Evolutionary conservation across 2,797 vertebrate species (phyloP), one percentile per base, ranked within the genome.

Genomic region (Graptemys geographica): DNA sequence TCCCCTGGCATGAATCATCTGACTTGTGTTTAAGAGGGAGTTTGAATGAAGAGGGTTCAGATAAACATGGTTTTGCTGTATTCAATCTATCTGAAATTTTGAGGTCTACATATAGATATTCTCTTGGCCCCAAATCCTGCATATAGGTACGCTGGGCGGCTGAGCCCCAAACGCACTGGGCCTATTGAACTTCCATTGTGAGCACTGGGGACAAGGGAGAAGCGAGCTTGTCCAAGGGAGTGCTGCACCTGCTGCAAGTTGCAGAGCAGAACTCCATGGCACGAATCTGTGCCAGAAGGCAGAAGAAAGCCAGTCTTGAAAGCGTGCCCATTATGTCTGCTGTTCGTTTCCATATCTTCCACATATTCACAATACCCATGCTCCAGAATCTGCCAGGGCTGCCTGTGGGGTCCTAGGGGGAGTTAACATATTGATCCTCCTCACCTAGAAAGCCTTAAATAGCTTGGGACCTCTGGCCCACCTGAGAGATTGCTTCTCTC

Each of bases 401-500:
- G 47, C 47, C 65, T 0, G 0, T 25, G 0, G 1, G 27, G 49
- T 88, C 87, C 89, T 27, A 16, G 27, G 62, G 81, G 57, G 85
- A 81, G 7, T 94, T 81, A 0, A 0, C 65, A 88, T 2, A 1
- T 72, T 41, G 79, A 53, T 41, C 88, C 56, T 93, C 6, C 52
- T 51, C 74, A 84, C 47, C 86, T 90, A 84, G 72, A 88, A 89
- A 52, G 21, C 18, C 74, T 57, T 44, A 41, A 55, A 89, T 86
- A 28, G 59, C 62, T n/a, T 55, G 49, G 76, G 79, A 65, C 44
- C 69, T 44, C 52, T 53, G 18, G 86, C 55, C 31, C 76, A 15
- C 0, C 3, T 44, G 56, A 89, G 88, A 53, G 25, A 0, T 0
- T 33, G 88, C 21, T 18, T 18, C 6, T 80, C 49, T 1, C 0